Base-by-base conservation (phyloP, 2,888 invertebrate species). In the Cactoblastis cactorum region DNA sequence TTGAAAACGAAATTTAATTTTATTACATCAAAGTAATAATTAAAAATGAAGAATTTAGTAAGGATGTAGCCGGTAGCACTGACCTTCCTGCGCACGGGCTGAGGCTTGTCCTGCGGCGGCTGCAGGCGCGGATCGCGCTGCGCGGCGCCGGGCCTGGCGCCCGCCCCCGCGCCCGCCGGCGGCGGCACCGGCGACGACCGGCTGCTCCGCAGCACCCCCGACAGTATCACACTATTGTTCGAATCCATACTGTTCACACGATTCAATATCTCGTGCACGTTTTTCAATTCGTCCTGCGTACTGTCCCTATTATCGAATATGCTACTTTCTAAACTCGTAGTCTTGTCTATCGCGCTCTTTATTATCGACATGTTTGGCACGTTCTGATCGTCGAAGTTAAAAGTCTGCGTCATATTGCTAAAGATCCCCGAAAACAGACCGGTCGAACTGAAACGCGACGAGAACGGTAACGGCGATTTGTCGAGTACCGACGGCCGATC, bases 181-280 rank as follows among this genome's bases (percentile, higher is more conserved):
- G 69, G 51, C 59, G 2, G 14, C 45, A 67, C 56, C 56, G 68
- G 56, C 41, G 66, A 28, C 28, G 28, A 28, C 28, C 65, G 51
- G 66, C 61, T 51, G 49, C 78, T 77, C 56, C 75, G 80, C 55
- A 90, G 61, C 71, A 90, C 88, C 0, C 87, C 90, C 57, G 88
- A 88, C 62, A 89, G 69, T 63, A 89, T 71, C 63, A 88, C 86
- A 80, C 90, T 89, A 57, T 84, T 89, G 71, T 84, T 85, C 52
- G 87, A 84, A 74, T 90, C 89, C 89, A 90, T 90, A 66, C 81
- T 90, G 65, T 83, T 90, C 67, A 90, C 90, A 52, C 88, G 83
- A 63, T 84, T 85, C 65, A 90, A 66, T 57, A 90, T 88, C 66
- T 86, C 90, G 54, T 87, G 85, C 37, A 90, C 90, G 65, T 83